Evolutionary conservation across 1,140 invertebrate genomes (phyloP), one percentile per base, ranked within the genome.

Genomic region (Diachasmimorpha longicaudata): DNA sequence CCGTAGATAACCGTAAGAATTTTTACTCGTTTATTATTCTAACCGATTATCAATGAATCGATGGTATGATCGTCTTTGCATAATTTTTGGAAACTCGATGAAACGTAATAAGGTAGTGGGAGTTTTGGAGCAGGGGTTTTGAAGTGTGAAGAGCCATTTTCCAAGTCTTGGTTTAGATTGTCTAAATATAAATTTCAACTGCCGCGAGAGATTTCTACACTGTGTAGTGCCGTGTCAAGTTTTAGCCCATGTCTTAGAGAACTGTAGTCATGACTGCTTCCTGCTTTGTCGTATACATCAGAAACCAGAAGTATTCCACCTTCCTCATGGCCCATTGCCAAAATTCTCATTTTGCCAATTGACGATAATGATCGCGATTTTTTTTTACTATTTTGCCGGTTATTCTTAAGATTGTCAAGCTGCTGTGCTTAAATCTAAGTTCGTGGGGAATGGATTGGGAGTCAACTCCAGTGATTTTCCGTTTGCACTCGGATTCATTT

Each of bases 151-250:
- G 85, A 87, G 84, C 82, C 83, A 88, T 86, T 89, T 88, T 87
- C 86, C 84, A 86, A 86, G 84, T 87, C 86, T 87, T 85, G 83
- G 86, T 89, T 88, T 88, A 88, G 88, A 86, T 80, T 79, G 71
- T 85, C 86, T 89, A 89, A 87, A 85, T 87, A 85, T 89, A 89
- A 82, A 80, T 70, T n/a, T 55, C 80, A 85, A 52, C 82, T 83
- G 81, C 84, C 48, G 72, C 68, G 67, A 37, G 72, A 81, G 83
- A 21, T 86, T 83, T 86, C 82, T 80, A 77, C 82, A 83, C 81
- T 79, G 80, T 83, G 84, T 82, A 82, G 81, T 85, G 79, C 80
- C 78, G 78, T 79, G 78, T 63, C 58, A 19, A 23, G 23, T 63
- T 63, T 63, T 63, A 63, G 58, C 58, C 13, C 78, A 80, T 63